Base-by-base conservation (phyloP, 2,797 vertebrate species). In the Sebastiscus tertius region DNA sequence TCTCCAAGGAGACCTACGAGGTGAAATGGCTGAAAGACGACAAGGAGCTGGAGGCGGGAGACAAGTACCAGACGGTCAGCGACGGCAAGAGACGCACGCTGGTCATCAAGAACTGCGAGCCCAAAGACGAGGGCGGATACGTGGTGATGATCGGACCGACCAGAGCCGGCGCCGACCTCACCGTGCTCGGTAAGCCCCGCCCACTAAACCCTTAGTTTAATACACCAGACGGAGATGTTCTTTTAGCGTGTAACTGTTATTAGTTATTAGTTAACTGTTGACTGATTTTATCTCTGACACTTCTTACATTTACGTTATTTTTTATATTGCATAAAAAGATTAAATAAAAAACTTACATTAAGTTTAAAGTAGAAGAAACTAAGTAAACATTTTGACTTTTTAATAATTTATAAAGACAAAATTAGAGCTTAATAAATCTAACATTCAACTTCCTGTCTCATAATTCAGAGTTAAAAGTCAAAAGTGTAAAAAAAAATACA, bases 11-110 rank as follows among this genome's bases (percentile, higher is more conserved):
- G 31, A 96, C 94, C 42, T 97, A 94, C 73, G 89, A 96, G 70
- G 98, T 99, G 14, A 96, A 96, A 77, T 99, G 98, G 98, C 79
- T 97, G 79, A 97, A 94, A 22, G 96, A 91, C 27, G 93, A 97
- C 86, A 87, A 87, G 39, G 93, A 97, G 56, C 95, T 99, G 77
- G 93, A 97, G 81, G 80, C 94, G 12, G 96, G 96, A 89, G 97
- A 99, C 82, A 99, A 97, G 77, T 99, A 98, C 3, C 94, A 97
- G 79, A 94, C 97, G 62, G 91, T 96, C 89, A 95, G 96, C 63
- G 98, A 99, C 2, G 98, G 98, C 77, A 99, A 98, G 93, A 98
- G 92, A 88, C 96, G 98, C 63, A 84, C 81, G 16, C 96, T 99
- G 77, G 90, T 97, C 77, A 92, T 99, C 81, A 97, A 96, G 90